Evolutionary conservation across 2,888 invertebrate species (phyloP), one percentile per base, ranked within the genome.

Genomic region (Corbicula japonica): DNA sequence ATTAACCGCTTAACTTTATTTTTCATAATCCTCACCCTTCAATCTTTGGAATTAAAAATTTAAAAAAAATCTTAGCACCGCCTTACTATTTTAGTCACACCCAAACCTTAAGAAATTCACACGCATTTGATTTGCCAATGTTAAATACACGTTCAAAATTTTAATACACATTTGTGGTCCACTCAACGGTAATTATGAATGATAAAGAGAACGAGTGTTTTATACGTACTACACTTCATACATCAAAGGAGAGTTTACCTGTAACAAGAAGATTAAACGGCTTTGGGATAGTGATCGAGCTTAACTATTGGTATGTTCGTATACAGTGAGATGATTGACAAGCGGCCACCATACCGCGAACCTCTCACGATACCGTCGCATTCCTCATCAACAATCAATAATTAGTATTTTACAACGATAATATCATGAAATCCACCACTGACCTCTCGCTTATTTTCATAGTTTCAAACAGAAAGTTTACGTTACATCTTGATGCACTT

Each of bases 221-320:
- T 80, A 80, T 71, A 80, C 75, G 56, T 52, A 71, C 75, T 58
- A 61, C 66, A 61, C 41, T 69, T 72, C 62, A 50, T 61, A 80
- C 80, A 80, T 80, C 80, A 80, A 80, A 80, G 65, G 61, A 23
- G 68, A 76, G 62, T 66, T 72, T 80, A 78, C 77, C 77, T 78
- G 77, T 73, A 56, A 60, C 18, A 73, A 44, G 66, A 56, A 68
- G 71, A 72, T 72, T 72, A 72, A 66, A 72, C 62, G 54, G 48
- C n/a, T 41, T 54, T 30, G 3, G 32, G 62, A 72, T 72, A 62
- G 54, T 54, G 54, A 62, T 63, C 71, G 18, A 8, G 26, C 38
- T 38, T 32, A n/a, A 54, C 54, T 54, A 72, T 48, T 72, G 28
- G 68, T 62, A 35, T 34, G 48, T 69, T 15, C 28, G 65, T 18